Evolutionary conservation across 1,140 invertebrate genomes (phyloP).

Genomic region (Bombus ignitus): DNA sequence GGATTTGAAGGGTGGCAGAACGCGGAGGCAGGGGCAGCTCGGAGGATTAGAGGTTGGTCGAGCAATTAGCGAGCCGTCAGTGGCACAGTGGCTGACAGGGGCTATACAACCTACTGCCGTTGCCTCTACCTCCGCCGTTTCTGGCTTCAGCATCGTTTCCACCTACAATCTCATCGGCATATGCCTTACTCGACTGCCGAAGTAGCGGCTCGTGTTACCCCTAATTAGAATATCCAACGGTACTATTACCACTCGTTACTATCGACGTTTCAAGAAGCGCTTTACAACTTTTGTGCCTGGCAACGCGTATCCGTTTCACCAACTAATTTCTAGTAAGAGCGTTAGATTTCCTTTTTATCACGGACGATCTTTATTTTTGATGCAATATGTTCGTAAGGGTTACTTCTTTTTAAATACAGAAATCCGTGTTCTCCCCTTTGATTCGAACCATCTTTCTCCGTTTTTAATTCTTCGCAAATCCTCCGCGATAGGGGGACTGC

Average conservation of each 20-base stretch:
- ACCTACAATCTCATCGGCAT: constrained; percentile 54
- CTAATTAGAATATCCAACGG: constrained; percentile 80
- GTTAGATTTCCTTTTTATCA: neutral
- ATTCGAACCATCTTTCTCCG: constrained; percentile 23
- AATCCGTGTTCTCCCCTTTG: neutral
- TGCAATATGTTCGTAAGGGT: neutral
- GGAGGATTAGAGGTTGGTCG: constrained; percentile 72
- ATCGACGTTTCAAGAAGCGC: constrained; percentile 48
- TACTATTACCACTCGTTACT: constrained; percentile 55
- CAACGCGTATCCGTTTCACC: neutral
- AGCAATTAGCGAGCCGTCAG: constrained; percentile 84
- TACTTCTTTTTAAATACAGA: neutral
- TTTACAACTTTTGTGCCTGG: neutral
- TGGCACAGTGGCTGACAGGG: constrained; percentile 82
- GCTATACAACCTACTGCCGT: constrained; percentile 73
- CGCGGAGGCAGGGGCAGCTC: constrained; percentile 60
- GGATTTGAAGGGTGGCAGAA: constrained; percentile 79
- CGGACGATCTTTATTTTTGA: neutral
- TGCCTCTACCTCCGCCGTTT: constrained; percentile 43
- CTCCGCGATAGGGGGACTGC: neutral
- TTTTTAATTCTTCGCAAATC: constrained; percentile 41
- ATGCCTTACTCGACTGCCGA: constrained; percentile 78
- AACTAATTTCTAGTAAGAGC: neutral
- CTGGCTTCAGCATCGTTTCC: constrained; percentile 43
- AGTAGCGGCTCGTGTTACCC: constrained; percentile 70